Conservation (phyloP, 2,888 invertebrate genomes). For the Allophyes oxyacanthae region DNA sequence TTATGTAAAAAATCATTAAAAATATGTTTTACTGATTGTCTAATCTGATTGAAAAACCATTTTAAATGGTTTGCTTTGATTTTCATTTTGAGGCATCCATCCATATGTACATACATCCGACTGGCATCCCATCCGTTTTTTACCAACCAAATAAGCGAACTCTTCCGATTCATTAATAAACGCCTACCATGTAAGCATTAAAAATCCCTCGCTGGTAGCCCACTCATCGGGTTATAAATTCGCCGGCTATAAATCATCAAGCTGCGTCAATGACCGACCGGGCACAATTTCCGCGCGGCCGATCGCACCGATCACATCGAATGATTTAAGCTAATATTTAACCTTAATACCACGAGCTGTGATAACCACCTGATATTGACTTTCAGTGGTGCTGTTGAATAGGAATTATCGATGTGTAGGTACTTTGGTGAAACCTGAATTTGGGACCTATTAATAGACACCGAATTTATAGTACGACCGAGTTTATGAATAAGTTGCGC, state of each 20-base stretch:
- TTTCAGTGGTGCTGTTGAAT: slow-evolving; percentile 13
- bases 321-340: slow-evolving; percentile 44
- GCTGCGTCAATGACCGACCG: slow-evolving; percentile 30
- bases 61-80: too few relatives aligned
- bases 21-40: too few relatives aligned
- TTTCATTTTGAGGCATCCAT: too few relatives aligned
- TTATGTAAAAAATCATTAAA: too few relatives aligned
- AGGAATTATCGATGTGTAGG: not conserved
- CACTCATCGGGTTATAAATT: slow-evolving; percentile 21
- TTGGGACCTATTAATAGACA: not conserved
- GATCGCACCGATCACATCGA: slow-evolving; percentile 8
- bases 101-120: not conserved
- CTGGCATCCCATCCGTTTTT: too few relatives aligned
- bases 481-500: too few relatives aligned
- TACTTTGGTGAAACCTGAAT: slow-evolving; percentile 1
- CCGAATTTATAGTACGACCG: too few relatives aligned
- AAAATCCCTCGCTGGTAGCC: slow-evolving; percentile 4
- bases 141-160: too few relatives aligned
- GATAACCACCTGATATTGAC: slow-evolving; percentile 33
- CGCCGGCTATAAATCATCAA: slow-evolving; percentile 30
- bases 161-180: slow-evolving; percentile 4
- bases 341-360: slow-evolving; percentile 22
- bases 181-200: not conserved
- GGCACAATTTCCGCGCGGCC: slow-evolving; percentile 47
- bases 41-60: too few relatives aligned